phyloP scores from a whole-genome alignment of 2,113 vertebrate genomes.

The Isurus oxyrinchus region DNA sequence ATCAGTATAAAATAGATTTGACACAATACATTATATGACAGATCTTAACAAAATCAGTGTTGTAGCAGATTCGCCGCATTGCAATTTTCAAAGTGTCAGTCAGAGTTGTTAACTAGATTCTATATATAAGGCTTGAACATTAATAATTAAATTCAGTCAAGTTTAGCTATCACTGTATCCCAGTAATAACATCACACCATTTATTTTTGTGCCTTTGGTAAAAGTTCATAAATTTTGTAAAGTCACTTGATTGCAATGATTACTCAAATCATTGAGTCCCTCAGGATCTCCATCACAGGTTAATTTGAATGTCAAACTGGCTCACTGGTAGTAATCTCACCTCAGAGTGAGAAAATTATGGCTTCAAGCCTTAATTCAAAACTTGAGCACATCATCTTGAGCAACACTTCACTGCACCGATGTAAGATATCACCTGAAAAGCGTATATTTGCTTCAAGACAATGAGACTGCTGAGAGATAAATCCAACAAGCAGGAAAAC shows the following conservation, averaged over 20 bases:
- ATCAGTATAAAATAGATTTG: background rate
- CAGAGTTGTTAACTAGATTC: background rate
- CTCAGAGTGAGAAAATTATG: background rate
- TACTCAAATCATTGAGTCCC: background rate
- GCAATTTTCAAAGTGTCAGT: background rate
- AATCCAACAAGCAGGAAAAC: background rate
- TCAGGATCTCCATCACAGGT: background rate
- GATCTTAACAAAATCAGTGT: background rate
- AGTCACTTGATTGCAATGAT: background rate
- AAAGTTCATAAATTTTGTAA: background rate
- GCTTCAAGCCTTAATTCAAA: background rate
- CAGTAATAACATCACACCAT: background rate
- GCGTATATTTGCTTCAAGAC: background rate
- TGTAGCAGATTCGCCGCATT: background rate
- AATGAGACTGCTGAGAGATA: background rate
- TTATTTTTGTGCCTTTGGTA: background rate
- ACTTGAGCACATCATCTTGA: background rate
- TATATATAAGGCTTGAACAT: background rate
- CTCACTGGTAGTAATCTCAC: background rate
- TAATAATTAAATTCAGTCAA: background rate
- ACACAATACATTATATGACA: background rate
- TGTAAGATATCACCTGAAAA: background rate
- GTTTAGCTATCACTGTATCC: background rate
- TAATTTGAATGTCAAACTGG: background rate
- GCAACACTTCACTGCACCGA: background rate